These are phyloP conservation scores for Drosophila littoralis DNA, from an alignment of 1,140 invertebrate genomes.

Conservation along the genomic window DNA sequence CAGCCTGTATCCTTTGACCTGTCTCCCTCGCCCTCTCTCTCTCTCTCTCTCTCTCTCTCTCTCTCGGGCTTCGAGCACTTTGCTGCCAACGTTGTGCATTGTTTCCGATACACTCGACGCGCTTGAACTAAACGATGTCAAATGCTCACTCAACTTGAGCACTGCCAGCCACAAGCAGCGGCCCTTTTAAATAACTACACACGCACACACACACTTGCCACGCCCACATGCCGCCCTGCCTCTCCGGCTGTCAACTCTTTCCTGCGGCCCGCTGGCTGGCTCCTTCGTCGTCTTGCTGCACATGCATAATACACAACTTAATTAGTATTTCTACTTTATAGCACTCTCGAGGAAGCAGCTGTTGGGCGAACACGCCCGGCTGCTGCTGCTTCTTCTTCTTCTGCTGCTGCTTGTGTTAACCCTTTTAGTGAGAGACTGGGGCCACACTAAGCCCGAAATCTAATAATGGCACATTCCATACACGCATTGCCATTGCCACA, in stretches of 20 bases:
- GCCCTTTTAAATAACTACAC: too few relatives aligned
- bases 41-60: not conserved
- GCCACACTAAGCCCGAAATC: slow-evolving; percentile 43
- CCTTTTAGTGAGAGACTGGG: not conserved
- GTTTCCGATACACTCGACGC: slow-evolving; percentile 6
- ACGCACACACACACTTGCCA: too few relatives aligned
- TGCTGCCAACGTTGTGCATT: slow-evolving; percentile 25
- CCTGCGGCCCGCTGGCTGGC: slow-evolving; percentile 16
- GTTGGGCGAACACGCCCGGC: too few relatives aligned
- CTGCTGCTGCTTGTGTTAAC: not conserved
- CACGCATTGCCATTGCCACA: slow-evolving; percentile 78
- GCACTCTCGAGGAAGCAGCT: slow-evolving; percentile 54
- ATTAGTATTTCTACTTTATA: slow-evolving; percentile 82
- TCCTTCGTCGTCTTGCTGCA: slow-evolving; percentile 42
- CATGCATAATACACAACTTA: slow-evolving; percentile 81
- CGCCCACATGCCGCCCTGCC: not conserved
- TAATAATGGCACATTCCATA: slow-evolving; percentile 76
- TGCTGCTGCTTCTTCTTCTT: not conserved
- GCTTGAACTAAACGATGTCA: slow-evolving; percentile 74
- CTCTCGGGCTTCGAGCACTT: slow-evolving; percentile 51
- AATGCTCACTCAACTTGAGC: slow-evolving; percentile 60
- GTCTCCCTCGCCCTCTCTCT: not conserved
- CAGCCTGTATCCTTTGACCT: not conserved
- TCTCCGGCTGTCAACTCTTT: slow-evolving; percentile 8
- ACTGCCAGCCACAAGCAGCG: slow-evolving; percentile 26